Conservation (phyloP, 2,797 vertebrate genomes). For the Lateolabrax maculatus region DNA sequence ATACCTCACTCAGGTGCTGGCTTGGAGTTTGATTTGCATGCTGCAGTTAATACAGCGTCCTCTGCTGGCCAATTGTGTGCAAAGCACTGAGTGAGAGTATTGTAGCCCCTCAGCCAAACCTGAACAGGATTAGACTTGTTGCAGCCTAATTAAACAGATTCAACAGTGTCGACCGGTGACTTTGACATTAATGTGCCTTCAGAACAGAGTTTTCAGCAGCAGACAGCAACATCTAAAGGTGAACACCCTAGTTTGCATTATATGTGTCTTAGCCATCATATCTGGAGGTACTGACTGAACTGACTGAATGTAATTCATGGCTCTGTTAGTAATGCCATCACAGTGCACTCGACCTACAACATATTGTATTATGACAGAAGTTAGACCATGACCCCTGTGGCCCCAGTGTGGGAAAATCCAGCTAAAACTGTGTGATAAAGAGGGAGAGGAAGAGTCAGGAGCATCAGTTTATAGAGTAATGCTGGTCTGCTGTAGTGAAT, state of each 20-base stretch:
- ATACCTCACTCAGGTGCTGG: neutral
- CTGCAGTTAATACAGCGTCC: neutral
- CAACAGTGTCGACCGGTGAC: neutral
- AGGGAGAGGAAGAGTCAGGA: constrained; percentile 9
- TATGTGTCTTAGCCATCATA: neutral
- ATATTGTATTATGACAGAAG: neutral
- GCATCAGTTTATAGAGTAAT: constrained; percentile 20
- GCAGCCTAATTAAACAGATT: neutral
- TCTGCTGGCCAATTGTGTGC: constrained; percentile 57
- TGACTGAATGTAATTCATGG: neutral
- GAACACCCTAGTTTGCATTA: neutral
- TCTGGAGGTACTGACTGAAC: neutral
- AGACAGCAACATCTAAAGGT: neutral
- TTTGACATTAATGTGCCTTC: neutral
- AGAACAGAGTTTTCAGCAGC: neutral
- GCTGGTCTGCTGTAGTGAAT: constrained; percentile 45
- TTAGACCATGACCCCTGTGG: neutral
- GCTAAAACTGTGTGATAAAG: neutral
- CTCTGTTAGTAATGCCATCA: neutral
- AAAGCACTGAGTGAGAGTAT: neutral
- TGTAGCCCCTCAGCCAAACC: neutral
- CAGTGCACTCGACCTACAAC: neutral
- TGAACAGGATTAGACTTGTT: constrained; percentile 5
- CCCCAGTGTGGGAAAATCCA: neutral
- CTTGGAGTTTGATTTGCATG: neutral